phyloP scores from a whole-genome alignment of 2,888 invertebrate species.

The Leptinotarsa peninsularis region DNA sequence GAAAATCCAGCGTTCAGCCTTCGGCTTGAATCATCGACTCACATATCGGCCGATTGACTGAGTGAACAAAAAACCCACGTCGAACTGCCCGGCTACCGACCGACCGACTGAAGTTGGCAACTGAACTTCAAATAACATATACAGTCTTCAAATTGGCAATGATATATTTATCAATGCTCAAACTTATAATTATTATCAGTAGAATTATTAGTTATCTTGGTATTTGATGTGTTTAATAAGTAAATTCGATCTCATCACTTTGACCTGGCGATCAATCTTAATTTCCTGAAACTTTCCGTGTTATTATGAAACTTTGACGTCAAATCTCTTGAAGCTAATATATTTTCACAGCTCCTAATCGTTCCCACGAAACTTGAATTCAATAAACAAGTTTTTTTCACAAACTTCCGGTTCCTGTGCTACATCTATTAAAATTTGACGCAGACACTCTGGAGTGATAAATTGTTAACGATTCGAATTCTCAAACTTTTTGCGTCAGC shows the following conservation, averaged over 20 bases:
- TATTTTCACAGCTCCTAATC: conserved; percentile 30
- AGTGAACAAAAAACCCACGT: no score
- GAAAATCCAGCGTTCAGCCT: no score
- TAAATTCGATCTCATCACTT: not conserved
- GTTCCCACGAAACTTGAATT: conserved; percentile 24
- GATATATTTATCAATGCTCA: no score
- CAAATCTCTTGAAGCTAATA: conserved; percentile 20
- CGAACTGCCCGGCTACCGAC: no score
- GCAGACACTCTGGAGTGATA: conserved; percentile 29
- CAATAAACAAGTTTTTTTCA: conserved; percentile 30
- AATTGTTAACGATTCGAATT: conserved; percentile 33
- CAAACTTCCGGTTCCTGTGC: conserved; percentile 15
- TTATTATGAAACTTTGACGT: conserved; percentile 26
- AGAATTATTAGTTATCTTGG: not conserved
- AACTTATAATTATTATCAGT: not conserved
- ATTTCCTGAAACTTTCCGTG: conserved; percentile 12
- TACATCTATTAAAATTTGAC: conserved; percentile 31
- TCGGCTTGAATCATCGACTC: no score
- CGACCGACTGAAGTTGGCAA: no score
- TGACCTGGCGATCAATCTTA: conserved; percentile 12
- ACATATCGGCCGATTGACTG: no score
- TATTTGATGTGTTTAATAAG: not conserved
- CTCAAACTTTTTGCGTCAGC: conserved; percentile 26
- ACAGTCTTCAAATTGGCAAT: no score
- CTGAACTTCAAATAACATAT: no score